Evolutionary conservation across 2,113 vertebrate species (phyloP).

Genomic region (Lathamus discolor): DNA sequence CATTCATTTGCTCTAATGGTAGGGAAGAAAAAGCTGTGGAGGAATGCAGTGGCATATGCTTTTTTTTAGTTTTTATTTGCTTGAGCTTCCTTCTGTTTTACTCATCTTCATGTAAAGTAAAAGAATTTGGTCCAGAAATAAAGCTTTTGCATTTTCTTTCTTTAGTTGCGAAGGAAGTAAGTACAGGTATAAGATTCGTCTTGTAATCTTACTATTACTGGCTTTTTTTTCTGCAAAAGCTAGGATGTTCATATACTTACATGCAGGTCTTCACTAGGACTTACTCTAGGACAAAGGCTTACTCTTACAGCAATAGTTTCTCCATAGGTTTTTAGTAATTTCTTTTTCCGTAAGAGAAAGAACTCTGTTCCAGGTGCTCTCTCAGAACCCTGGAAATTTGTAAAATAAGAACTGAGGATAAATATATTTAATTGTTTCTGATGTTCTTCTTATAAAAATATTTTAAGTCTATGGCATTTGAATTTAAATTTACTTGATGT

Average conservation of each 20-base stretch:
- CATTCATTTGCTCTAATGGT: neutral
- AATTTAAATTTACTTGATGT: neutral
- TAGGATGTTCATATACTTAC: neutral
- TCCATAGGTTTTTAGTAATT: neutral
- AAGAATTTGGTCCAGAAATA: neutral
- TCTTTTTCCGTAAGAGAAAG: neutral
- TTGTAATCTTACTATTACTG: neutral
- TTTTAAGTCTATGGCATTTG: neutral
- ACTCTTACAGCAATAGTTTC: neutral
- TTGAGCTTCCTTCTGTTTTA: neutral
- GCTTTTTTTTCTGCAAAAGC: neutral
- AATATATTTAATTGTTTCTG: neutral
- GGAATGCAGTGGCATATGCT: fast-evolving
- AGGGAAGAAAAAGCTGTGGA: neutral
- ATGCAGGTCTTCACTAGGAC: neutral
- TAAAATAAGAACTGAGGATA: neutral
- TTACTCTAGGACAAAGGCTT: neutral
- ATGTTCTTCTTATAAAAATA: neutral
- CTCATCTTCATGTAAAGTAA: neutral
- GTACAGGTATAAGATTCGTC: neutral
- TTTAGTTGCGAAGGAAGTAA: neutral
- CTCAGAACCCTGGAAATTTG: neutral
- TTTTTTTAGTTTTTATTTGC: neutral
- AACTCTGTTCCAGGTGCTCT: neutral
- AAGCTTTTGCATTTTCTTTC: neutral